Base-by-base conservation (phyloP, 2,113 vertebrate species). In the Mobula hypostoma region DNA sequence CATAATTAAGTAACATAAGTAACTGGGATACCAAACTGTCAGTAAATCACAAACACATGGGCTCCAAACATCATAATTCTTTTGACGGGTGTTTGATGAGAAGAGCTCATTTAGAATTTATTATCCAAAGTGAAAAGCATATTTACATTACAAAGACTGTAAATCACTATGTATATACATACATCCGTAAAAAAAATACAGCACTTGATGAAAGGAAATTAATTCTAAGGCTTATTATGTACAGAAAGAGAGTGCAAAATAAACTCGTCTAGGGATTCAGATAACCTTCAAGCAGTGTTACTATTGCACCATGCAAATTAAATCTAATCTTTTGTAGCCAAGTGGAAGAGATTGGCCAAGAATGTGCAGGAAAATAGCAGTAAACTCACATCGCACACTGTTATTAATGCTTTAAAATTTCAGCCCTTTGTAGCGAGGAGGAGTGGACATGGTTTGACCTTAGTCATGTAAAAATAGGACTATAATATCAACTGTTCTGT, bases 11-110 rank as follows among this genome's bases (percentile, higher is more conserved):
- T 70, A 91, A 70, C 88, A 24, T 68, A 36, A 91, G 61, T 91
- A 91, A 91, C 63, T 91, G 63, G 88, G 40, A 72, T 76, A 93
- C 40, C 70, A 74, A 93, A 93, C 48, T 93, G 70, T 74, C 91
- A 74, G 91, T 24, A 76, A 93, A 93, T 93, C 36, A 76, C 91
- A 93, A 93, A 93, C 91, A 93, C 21, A 56, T 72, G 91, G 70
- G 32, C 40, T 74, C 19, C 91, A 0, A 90, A 5, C 7, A 29
- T 70, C 36, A 92, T 93, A 72, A 76, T 48, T 3, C n/a, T 40
- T 93, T 29, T 7, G 40, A 74, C 5, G 12, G 91, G 91, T 93
- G 68, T 48, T 76, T 93, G 40, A 93, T 93, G 91, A 72, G 21
- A 74, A 32, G 70, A 93, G 48, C 7, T 93, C 24, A 74, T 27